Base-by-base conservation (phyloP, 2,888 invertebrate species). In the Tachina lurida region DNA sequence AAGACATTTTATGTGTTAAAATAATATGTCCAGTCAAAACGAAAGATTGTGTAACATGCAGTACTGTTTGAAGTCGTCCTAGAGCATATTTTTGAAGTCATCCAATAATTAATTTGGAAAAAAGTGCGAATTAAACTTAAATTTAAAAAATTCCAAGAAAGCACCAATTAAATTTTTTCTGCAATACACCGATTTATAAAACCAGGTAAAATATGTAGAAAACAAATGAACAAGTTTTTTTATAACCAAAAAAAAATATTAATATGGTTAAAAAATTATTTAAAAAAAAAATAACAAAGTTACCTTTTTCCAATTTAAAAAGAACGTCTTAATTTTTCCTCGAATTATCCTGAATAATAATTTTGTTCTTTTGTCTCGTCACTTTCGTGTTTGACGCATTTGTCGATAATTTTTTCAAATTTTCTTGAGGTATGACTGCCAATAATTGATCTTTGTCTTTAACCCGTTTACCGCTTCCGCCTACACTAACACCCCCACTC, bases 361-460 rank as follows among this genome's bases (percentile, higher is more conserved):
- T 94, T 91, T 97, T 97, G 91, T 97, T 97, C 91, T 96, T 96
- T 91, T 96, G 95, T 86, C 96, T 94, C 0, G 97, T 97, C 47
- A 97, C 97, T 93, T 96, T 97, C 1, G 97, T 96, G 45, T 95
- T 95, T 0, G 95, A 95, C 56, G 94, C 94, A 43, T 94, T 94
- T 0, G 95, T 94, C 47, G 95, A 94, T 65, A 96, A 92, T 89
- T 96, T 96, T 82, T 95, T 94, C 62, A 96, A 91, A 89, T 95
- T 95, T 90, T 95, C 95, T 89, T 95, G 95, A 43, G 95, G 95
- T 89, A 95, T 95, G 47, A 74, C 84, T 9, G 86, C 76, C 77
- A 90, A 65, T 5, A 88, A 41, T 89, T 81, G 76, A 39, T 84
- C 74, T 47, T 80, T 79, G 13, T 67, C 79, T 65, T 86, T 77